These are phyloP conservation scores for Eospalax fontanierii DNA, from an alignment of 2,797 vertebrate species.

Conservation along the genomic window DNA sequence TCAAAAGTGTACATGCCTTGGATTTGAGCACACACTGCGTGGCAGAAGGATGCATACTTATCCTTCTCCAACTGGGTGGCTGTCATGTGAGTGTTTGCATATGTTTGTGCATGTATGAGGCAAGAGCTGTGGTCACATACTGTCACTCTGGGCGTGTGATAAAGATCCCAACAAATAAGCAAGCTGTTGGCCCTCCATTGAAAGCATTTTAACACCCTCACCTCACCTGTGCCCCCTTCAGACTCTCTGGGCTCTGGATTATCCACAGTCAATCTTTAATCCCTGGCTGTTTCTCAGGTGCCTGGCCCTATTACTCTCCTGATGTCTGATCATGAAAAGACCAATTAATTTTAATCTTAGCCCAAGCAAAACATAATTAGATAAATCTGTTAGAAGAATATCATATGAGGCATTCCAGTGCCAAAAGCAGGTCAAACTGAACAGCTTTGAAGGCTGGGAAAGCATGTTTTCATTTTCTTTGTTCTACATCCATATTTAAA, in stretches of 20 bases:
- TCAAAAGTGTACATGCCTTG: constrained; percentile 44
- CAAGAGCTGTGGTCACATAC: neutral
- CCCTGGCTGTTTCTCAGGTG: constrained; percentile 52
- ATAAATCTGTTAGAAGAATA: constrained; percentile 70
- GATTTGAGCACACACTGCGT: neutral
- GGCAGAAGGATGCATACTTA: neutral
- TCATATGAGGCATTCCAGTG: constrained; percentile 5
- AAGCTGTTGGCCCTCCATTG: neutral
- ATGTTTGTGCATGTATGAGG: neutral
- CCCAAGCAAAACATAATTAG: constrained; percentile 72
- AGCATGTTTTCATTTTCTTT: neutral
- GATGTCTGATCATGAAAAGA: constrained; percentile 67
- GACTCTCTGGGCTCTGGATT: neutral
- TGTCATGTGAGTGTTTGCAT: neutral
- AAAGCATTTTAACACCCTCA: accelerated
- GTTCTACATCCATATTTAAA: neutral
- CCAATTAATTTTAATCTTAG: constrained; percentile 77
- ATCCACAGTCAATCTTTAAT: neutral
- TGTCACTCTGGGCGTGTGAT: neutral
- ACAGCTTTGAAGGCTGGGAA: neutral
- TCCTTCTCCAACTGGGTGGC: neutral
- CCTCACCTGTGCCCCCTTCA: neutral
- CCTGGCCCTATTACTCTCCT: constrained; percentile 63
- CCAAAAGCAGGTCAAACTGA: constrained; percentile 59
- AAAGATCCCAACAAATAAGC: neutral